Base-by-base conservation (phyloP, 2,888 invertebrate species). In the Drosophila eohydei region DNA sequence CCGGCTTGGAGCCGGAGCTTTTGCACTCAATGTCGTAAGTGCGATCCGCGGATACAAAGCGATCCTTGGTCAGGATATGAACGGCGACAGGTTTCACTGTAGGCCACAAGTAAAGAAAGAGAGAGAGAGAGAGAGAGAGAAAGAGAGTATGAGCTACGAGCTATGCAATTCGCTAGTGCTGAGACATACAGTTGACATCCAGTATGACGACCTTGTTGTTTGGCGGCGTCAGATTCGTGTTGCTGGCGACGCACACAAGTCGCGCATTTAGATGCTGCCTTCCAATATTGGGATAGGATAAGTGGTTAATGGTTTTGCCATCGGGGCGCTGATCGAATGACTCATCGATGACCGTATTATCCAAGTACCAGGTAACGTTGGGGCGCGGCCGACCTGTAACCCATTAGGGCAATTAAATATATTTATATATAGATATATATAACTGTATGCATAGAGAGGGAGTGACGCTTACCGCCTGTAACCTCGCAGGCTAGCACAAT, bases 21-120 rank as follows among this genome's bases (percentile, higher is more conserved):
- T 96, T 95, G 92, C 98, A 98, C 91, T 97, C 97, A 71, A 98
- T 95, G 89, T 97, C 97, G 93, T 97, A 97, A 75, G 96, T 95
- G 91, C 96, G 96, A 90, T 97, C 97, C 0, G 97, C 97, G 26
- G 96, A 97, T 63, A 98, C 95, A 91, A 96, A 96, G 88, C 95
- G 95, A 92, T 97, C 96, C 93, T 97, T 97, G 66, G 96, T 97
- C 87, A 97, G 93, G 89, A 98, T 97, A 90, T 95, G 95, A 80
- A 97, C 97, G 71, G 95, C 95, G 91, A 97, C 94, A 52, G 97
- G 97, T 94, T 97, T 97, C 90, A 97, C 97, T 97, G 95, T 0
- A 77, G 56, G 44, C 6, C 8, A 51, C 2, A 32, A 14, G 34
- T 34, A 34, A 9, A 34, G 8, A 11, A 3, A 11, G 41, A 11